These are phyloP conservation scores for Pygocentrus nattereri DNA, from an alignment of 2,797 vertebrate genomes.

Conservation along the genomic window DNA sequence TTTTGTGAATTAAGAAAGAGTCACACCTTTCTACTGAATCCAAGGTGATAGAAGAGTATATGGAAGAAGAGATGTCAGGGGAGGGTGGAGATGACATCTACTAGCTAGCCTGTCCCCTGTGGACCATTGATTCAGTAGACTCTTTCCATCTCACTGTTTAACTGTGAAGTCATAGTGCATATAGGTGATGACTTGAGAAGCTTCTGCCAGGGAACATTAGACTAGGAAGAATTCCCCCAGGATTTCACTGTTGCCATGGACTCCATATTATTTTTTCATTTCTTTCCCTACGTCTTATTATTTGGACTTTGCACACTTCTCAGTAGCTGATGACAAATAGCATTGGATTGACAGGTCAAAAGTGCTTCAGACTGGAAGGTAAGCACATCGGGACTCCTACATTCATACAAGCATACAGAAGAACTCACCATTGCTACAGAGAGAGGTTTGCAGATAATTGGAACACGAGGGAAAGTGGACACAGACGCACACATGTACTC, in stretches of 20 bases:
- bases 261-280: slow-evolving; percentile 37
- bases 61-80: not conserved
- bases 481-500: not conserved
- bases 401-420: slow-evolving; percentile 1
- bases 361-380: slow-evolving; percentile 10
- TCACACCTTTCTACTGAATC: not conserved
- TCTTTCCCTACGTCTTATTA: slow-evolving; percentile 23
- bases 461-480: slow-evolving; percentile 9
- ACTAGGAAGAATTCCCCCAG: slow-evolving; percentile 28
- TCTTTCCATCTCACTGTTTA: slow-evolving; percentile 30
- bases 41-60: slow-evolving; percentile 18
- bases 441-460: slow-evolving; percentile 26
- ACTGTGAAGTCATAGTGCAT: slow-evolving; percentile 18
- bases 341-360: not conserved
- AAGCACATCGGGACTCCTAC: not conserved
- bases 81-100: slow-evolving; percentile 29
- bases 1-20: not conserved
- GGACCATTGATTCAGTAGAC: slow-evolving; percentile 19
- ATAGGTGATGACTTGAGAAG: slow-evolving; percentile 15
- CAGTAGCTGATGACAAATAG: slow-evolving; percentile 15
- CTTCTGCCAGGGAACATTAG: slow-evolving; percentile 37
- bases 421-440: slow-evolving; percentile 2
- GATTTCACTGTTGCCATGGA: slow-evolving; percentile 47
- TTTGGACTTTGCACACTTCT: slow-evolving; percentile 38
- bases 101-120: slow-evolving; percentile 29